Base-by-base conservation (phyloP, 2,113 vertebrate species). In the Oreochromis tanganicae region DNA sequence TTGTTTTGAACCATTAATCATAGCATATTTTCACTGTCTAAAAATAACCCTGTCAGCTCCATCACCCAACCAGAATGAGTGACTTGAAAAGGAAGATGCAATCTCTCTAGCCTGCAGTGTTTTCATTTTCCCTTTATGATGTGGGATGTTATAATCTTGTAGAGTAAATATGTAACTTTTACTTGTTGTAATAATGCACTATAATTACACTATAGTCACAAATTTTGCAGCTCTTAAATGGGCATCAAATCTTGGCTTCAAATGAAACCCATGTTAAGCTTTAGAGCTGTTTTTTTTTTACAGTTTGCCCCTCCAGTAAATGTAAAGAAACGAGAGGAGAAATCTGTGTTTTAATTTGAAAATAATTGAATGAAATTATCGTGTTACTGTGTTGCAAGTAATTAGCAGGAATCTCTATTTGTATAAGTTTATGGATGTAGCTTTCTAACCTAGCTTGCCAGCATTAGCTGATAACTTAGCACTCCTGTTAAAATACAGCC, bases 1-100 rank as follows among this genome's bases (percentile, higher is more conserved):
- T 88, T 92, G 89, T 95, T 94, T 89, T 82, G 57, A 91, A 43
- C 86, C 90, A 92, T 95, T 93, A 92, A 92, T 95, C 92, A 93
- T 55, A n/a, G 80, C 7, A 46, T 83, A 92, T 94, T 93, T 93
- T 84, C 84, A 87, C 86, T 83, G 86, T 91, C 90, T 87, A 91
- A 92, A 94, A 95, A 95, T 94, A 95, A 90, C 93, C 83, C 85
- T 86, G 80, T 91, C 92, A 85, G 84, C 85, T 86, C 82, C 63
- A 85, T 90, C 91, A 89, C 16, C 91, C 87, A 88, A 85, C 36
- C 66, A 63, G 63, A 88, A 87, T 59, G 50, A 79, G 85, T 11
- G 27, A 80, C 88, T 94, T 92, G 89, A 89, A 85, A 88, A 46
- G 86, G 16, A 80, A 38, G 71, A 81, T 80, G 32, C 85, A 80